Evolutionary conservation across 2,797 vertebrate species (phyloP).

Genomic region (Eupleurogrammus muticus): DNA sequence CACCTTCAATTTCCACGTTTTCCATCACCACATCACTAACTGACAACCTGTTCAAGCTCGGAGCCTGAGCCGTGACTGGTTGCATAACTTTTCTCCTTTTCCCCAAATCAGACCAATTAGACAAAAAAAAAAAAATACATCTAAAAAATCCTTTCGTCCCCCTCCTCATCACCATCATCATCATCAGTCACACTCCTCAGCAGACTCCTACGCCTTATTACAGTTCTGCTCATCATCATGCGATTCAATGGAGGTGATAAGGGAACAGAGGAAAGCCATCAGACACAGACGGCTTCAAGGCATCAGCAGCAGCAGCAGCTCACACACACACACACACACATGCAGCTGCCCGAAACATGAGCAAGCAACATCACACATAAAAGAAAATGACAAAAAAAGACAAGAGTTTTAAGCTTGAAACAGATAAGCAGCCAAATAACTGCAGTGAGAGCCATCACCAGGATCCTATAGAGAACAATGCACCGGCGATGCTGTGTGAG

Average conservation of each 20-base stretch:
- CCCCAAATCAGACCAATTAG: slow-evolving; percentile 5
- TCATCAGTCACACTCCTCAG: slow-evolving; percentile 9
- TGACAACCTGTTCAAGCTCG: not conserved
- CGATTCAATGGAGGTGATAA: slow-evolving; percentile 14
- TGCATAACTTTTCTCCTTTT: slow-evolving; percentile 5
- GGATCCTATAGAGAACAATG: not conserved
- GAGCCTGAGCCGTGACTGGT: not conserved
- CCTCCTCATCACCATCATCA: slow-evolving; percentile 4
- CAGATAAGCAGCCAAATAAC: not conserved
- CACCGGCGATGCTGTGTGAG: not conserved
- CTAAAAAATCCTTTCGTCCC: not conserved
- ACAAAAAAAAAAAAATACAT: slow-evolving; percentile 16
- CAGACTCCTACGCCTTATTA: not conserved
- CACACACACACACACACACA: not conserved
- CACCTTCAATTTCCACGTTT: not conserved
- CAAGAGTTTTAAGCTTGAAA: not conserved
- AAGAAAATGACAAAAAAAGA: not conserved
- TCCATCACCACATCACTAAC: not conserved
- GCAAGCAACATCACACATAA: not conserved
- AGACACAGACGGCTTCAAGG: slow-evolving; percentile 8
- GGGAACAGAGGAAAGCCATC: slow-evolving; percentile 11
- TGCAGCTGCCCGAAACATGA: not conserved
- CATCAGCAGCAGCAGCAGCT: not conserved
- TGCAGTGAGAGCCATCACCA: not conserved
- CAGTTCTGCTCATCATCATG: not conserved